Evolutionary conservation across 2,888 invertebrate genomes (phyloP), one percentile per base, ranked within the genome.

Genomic region (Eueremaeus valkanovi): DNA sequence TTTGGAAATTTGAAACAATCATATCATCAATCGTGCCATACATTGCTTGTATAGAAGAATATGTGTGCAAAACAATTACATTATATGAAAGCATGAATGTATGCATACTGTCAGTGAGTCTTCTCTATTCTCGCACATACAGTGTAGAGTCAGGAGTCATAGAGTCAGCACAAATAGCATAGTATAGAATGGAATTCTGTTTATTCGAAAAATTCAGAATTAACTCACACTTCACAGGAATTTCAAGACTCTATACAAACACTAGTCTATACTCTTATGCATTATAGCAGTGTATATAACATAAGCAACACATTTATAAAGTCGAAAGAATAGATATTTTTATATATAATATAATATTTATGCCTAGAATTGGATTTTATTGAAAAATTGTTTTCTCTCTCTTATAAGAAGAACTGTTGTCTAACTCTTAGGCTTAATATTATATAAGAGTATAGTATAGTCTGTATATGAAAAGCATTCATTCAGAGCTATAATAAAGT

Each of bases 201-300:
- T 33, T 61, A 61, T 61, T 61, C n/a, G 31, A 61, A 61, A 61
- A 61, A 29, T 61, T 3, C 31, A 31, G 61, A 61, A 61, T 61
- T 31, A 29, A 21, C 24, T 21, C 24, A 51, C n/a, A 51, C 51
- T 51, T 21, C 51, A 51, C 8, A 6, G 16, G 24, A 21, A 51
- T 51, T 40, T 51, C 13, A 51, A 51, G n/a, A 21, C 51, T 21
- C 2, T 51, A 51, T 51, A 51, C 2, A n/a, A 16, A 21, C n/a
- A 21, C 5, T 21, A 24, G 24, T 51, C 3, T 51, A 21, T 21
- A 51, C 6, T 51, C 21, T 40, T 9, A 40, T 40, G 40, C n/a
- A n/a, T n/a, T n/a, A n/a, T n/a, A n/a, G n/a, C n/a, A 11, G 45
- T 45, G 16, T 16, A 11, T 18, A 13, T 16, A 45, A 45, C 45